Evolutionary conservation across 1,140 invertebrate species (phyloP).

Genomic region (Coptotermes formosanus): DNA sequence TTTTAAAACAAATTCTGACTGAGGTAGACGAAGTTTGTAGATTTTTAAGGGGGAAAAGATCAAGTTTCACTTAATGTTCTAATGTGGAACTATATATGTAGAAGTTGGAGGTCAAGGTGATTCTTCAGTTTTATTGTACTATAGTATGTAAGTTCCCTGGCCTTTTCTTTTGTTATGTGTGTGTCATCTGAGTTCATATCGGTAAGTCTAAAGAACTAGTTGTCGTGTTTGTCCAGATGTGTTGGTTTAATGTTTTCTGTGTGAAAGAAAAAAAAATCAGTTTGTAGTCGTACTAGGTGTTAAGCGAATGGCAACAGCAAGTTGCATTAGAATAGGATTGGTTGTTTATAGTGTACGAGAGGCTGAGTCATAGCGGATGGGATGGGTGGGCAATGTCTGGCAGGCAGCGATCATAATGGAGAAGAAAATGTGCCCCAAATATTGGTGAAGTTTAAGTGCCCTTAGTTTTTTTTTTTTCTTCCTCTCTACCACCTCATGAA

Average conservation of each 20-base stretch:
- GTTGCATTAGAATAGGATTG: constrained; percentile 17
- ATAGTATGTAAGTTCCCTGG: not conserved
- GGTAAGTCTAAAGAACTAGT: constrained; percentile 27
- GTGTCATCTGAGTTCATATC: constrained; percentile 13
- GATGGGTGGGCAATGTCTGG: not conserved
- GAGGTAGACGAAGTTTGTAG: constrained; percentile 18
- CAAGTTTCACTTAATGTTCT: constrained; percentile 1
- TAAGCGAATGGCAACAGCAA: constrained; percentile 24
- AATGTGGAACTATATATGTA: not conserved
- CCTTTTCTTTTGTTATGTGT: constrained; percentile 28
- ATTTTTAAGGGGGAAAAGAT: constrained; percentile 21
- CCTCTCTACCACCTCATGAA: constrained; percentile 16
- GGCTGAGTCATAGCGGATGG: constrained; percentile 33
- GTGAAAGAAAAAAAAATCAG: constrained; percentile 31
- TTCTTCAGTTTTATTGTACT: constrained; percentile 20
- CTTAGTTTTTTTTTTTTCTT: constrained; percentile 29
- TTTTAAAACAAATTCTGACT: constrained; percentile 22
- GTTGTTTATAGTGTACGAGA: constrained; percentile 21
- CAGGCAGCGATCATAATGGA: not conserved
- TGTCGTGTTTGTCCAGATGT: constrained; percentile 32
- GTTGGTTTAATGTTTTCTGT: constrained; percentile 33
- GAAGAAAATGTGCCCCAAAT: not conserved
- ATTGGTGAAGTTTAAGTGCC: constrained; percentile 31
- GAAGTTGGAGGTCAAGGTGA: constrained; percentile 6
- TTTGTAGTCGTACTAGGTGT: constrained; percentile 27